Percentiles rank a stretch among this genome's conserved stretches.
Evolutionary conservation across 2,113 vertebrate species (phyloP).

Genomic region (Myrmecobius fasciatus): DNA sequence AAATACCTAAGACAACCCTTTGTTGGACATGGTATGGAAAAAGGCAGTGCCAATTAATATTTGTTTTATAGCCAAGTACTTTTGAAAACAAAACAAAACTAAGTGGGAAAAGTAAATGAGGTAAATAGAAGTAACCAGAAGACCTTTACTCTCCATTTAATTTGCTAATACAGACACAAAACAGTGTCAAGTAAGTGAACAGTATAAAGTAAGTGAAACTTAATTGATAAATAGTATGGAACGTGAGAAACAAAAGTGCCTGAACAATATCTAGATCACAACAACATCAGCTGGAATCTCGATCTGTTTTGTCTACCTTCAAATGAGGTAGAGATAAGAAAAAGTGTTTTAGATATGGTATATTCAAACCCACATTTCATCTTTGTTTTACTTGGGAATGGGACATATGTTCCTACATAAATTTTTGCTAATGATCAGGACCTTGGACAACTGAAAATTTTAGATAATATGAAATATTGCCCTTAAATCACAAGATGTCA

Average conservation of each 20-base stretch:
- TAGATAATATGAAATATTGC: neutral
- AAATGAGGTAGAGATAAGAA: neutral
- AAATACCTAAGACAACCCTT: neutral
- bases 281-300: neutral
- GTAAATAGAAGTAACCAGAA: neutral
- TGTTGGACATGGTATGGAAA: neutral
- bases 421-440: neutral
- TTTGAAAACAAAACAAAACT: neutral
- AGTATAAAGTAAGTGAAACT: too few relatives aligned
- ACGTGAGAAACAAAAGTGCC: neutral
- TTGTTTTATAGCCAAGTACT: neutral
- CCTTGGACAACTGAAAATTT: neutral
- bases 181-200: too few relatives aligned
- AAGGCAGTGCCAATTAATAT: neutral
- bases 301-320: neutral
- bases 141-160: neutral
- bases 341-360: neutral
- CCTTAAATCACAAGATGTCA: neutral
- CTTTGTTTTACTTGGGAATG: neutral
- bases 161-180: neutral
- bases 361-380: neutral
- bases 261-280: neutral
- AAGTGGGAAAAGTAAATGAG: neutral
- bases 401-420: neutral
- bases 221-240: neutral